These are phyloP conservation scores for Astyanax mexicanus DNA, from an alignment of 2,797 vertebrate genomes.

Conservation along the genomic window DNA sequence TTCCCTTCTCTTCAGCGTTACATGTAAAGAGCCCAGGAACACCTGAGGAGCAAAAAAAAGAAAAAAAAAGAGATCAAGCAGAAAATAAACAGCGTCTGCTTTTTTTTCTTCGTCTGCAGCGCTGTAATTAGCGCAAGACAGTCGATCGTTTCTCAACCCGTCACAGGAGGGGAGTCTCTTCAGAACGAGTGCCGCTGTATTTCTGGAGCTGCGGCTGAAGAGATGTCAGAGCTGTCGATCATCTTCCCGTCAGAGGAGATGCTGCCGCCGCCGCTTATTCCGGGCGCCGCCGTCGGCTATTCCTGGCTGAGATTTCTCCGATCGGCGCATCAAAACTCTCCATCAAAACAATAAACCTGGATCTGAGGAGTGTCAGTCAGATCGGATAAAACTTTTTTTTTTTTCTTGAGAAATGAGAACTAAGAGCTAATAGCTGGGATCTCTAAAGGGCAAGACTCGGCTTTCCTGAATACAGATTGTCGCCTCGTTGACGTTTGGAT, in stretches of 20 bases:
- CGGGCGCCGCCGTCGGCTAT: slow-evolving; percentile 21
- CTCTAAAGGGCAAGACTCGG: not conserved
- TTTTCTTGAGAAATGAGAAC: not conserved
- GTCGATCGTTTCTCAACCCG: slow-evolving; percentile 5
- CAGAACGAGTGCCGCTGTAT: not conserved
- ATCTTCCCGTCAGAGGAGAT: slow-evolving; percentile 14
- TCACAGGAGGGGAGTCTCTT: not conserved
- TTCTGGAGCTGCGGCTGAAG: slow-evolving; percentile 11
- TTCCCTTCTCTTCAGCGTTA: not conserved
- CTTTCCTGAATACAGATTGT: not conserved
- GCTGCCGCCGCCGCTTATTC: not conserved
- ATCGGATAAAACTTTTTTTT: not conserved
- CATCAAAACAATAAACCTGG: slow-evolving; percentile 7
- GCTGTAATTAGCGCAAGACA: not conserved
- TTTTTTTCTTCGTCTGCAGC: not conserved
- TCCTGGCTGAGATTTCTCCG: slow-evolving; percentile 23
- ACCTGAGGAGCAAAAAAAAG: not conserved
- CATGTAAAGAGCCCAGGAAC: not conserved
- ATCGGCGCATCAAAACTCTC: slow-evolving; percentile 23
- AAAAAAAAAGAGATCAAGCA: not conserved
- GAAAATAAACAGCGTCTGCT: not conserved
- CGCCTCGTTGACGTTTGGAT: not conserved
- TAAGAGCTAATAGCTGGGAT: not conserved
- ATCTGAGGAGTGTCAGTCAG: slow-evolving; percentile 32
- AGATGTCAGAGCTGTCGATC: slow-evolving; percentile 28